phyloP scores from a whole-genome alignment of 2,888 invertebrate species.

The Drosophila silvestris region DNA sequence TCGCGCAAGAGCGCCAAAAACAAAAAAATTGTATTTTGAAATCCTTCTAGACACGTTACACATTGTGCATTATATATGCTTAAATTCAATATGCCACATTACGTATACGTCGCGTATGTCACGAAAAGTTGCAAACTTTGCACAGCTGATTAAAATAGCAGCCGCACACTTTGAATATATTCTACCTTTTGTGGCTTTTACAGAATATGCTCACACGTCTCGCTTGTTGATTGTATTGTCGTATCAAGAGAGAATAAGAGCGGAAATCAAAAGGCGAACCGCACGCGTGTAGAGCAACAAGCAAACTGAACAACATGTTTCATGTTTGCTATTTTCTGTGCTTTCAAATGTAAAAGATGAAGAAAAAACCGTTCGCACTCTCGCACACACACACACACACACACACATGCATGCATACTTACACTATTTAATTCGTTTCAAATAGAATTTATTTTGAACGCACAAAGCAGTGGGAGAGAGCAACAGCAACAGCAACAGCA shows the following conservation, averaged over 20 bases:
- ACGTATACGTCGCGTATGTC: conserved; percentile 69
- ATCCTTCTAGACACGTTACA: conserved; percentile 32
- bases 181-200: conserved; percentile 69
- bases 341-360: conserved; percentile 70
- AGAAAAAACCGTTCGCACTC: conserved; percentile 51
- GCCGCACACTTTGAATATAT: conserved; percentile 45
- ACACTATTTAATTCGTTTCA: conserved; percentile 72
- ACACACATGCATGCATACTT: conserved; percentile 55
- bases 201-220: conserved; percentile 19
- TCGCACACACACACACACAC: conserved; percentile 12
- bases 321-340: conserved; percentile 76
- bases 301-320: conserved; percentile 80
- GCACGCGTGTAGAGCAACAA: conserved; percentile 81
- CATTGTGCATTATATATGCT: conserved; percentile 12
- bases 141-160: conserved; percentile 74
- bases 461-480: conserved; percentile 50
- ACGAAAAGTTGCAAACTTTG: conserved; percentile 49
- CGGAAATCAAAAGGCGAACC: conserved; percentile 60
- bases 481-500: conserved; percentile 6
- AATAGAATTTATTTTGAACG: conserved; percentile 70
- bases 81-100: conserved; percentile 45
- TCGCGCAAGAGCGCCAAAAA: conserved; percentile 46
- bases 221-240: conserved; percentile 4
- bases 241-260: conserved; percentile 1
- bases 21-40: conserved; percentile 21